These are phyloP conservation scores for Embidobia sp. DNA, from an alignment of 2,888 invertebrate genomes.

Conservation along the genomic window DNA sequence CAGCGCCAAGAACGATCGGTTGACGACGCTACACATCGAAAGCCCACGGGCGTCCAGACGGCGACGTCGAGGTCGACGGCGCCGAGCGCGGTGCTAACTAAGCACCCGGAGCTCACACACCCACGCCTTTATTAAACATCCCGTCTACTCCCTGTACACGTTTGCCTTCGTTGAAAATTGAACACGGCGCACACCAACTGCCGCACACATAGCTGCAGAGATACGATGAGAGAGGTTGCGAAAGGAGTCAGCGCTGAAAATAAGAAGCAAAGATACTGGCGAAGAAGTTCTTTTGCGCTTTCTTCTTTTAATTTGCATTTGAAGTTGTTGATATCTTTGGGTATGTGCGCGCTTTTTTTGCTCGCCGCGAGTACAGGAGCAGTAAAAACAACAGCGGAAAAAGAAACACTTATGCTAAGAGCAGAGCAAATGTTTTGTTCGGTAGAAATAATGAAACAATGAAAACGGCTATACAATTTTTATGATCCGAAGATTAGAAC, in stretches of 20 bases:
- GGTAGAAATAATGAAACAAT: too few species aligned
- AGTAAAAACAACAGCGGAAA: too few species aligned
- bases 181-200: conserved; percentile 69
- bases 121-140: conserved; percentile 71
- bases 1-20: too few species aligned
- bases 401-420: too few species aligned
- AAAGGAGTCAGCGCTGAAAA: conserved; percentile 13
- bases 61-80: conserved; percentile 75
- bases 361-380: too few species aligned
- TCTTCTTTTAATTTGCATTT: conserved; percentile 7
- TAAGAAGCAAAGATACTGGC: too few species aligned
- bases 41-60: conserved; percentile 79
- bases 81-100: conserved; percentile 79
- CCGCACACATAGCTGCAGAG: conserved; percentile 41
- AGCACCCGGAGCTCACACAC: conserved; percentile 75
- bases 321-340: too few species aligned
- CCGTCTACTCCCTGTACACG: conserved; percentile 69
- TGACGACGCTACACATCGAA: conserved; percentile 67
- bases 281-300: too few species aligned
- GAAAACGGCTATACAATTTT: too few species aligned
- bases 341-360: too few species aligned
- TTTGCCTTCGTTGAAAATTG: conserved; percentile 77
- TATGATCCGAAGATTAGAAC: too few species aligned
- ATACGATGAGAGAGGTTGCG: conserved; percentile 26
- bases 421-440: too few species aligned